phyloP scores from a whole-genome alignment of 1,140 invertebrate genomes.

The Dufourea novaeangliae region DNA sequence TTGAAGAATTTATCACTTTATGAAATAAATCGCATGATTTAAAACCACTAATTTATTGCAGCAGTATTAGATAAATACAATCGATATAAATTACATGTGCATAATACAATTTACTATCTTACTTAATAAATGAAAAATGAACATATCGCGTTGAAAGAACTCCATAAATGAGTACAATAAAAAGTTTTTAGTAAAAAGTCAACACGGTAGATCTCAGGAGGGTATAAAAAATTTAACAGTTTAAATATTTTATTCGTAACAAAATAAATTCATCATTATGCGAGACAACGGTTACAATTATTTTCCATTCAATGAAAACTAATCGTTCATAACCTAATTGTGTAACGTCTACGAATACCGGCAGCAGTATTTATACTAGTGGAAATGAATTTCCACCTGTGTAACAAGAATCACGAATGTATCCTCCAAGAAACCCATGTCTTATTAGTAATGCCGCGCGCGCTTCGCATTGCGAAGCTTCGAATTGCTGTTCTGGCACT shows the following conservation, averaged over 20 bases:
- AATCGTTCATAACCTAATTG: slow-evolving; percentile 40
- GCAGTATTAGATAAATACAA: slow-evolving; percentile 26
- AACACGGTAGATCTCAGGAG: not conserved
- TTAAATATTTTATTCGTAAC: not conserved
- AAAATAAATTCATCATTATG: not conserved
- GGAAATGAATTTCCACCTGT: slow-evolving; percentile 82
- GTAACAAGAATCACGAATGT: slow-evolving; percentile 86
- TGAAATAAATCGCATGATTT: slow-evolving; percentile 56
- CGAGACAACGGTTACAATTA: slow-evolving; percentile 9
- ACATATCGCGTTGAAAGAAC: not conserved
- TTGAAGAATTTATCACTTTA: slow-evolving; percentile 29
- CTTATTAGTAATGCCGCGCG: slow-evolving; percentile 56
- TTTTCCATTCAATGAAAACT: not conserved
- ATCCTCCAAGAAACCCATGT: slow-evolving; percentile 87
- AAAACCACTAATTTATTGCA: slow-evolving; percentile 48
- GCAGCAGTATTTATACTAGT: slow-evolving; percentile 36
- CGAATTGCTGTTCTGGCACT: slow-evolving; percentile 1
- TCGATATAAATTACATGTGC: slow-evolving; percentile 5
- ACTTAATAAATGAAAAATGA: slow-evolving; percentile 6
- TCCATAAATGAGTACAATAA: not conserved
- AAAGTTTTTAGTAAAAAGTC: not conserved
- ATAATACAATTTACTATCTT: slow-evolving; percentile 6
- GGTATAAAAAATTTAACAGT: not conserved
- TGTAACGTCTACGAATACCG: slow-evolving; percentile 44
- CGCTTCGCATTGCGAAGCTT: slow-evolving; percentile 57